phyloP scores from a whole-genome alignment of 2,888 invertebrate genomes.

The Orthonevra nobilis region DNA sequence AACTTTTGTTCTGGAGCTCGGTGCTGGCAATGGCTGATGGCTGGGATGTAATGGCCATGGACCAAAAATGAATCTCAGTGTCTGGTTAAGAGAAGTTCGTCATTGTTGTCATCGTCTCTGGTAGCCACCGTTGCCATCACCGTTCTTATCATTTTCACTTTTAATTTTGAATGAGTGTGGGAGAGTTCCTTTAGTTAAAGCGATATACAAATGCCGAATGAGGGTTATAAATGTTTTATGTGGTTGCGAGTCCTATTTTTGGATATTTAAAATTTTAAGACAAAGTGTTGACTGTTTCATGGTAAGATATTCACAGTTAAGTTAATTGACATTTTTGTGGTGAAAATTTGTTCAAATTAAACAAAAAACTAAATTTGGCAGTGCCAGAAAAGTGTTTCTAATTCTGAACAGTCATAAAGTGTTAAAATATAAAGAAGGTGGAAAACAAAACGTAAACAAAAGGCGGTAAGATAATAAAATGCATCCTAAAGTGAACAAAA shows the following conservation, averaged over 20 bases:
- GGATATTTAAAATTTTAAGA: slow-evolving; percentile 9
- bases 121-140: slow-evolving; percentile 12
- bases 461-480: no score
- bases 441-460: background rate
- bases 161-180: slow-evolving; percentile 44
- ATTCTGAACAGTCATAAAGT: background rate
- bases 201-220: no score
- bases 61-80: slow-evolving; percentile 67
- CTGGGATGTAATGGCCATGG: slow-evolving; percentile 40
- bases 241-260: slow-evolving; percentile 11
- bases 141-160: slow-evolving; percentile 25
- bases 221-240: slow-evolving; percentile 3
- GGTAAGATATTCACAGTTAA: slow-evolving; percentile 9
- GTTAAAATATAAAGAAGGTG: background rate
- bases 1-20: slow-evolving; percentile 46
- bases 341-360: background rate
- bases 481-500: no score
- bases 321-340: background rate
- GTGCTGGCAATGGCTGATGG: background rate
- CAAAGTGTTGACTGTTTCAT: slow-evolving; percentile 5
- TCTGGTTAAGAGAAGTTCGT: slow-evolving; percentile 61
- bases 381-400: no score
- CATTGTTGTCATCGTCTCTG: slow-evolving; percentile 52
- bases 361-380: no score
- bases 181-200: no score